Evolutionary conservation across 1,140 invertebrate species (phyloP).

Genomic region (Meloidogyne hapla): DNA sequence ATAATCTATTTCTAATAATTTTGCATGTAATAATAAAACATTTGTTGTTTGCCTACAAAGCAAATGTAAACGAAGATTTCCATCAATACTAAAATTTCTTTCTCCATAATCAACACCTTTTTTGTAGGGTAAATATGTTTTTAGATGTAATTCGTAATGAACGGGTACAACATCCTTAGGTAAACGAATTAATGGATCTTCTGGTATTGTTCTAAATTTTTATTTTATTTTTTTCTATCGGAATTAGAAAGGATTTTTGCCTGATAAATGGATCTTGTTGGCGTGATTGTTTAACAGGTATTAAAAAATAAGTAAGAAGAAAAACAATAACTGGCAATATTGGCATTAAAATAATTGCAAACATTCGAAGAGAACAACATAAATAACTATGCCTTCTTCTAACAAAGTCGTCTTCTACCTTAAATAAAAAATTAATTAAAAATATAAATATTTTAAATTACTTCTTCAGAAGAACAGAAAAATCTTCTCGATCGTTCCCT

Average conservation of each 20-base stretch:
- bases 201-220: neutral
- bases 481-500: neutral
- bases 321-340: slow-evolving; percentile 16
- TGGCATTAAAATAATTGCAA: slow-evolving; percentile 6
- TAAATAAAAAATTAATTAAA: neutral
- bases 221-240: neutral
- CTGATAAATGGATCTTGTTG: neutral
- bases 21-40: slow-evolving; percentile 27
- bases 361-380: slow-evolving; percentile 9
- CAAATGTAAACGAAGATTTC: slow-evolving; percentile 26
- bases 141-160: slow-evolving; percentile 26
- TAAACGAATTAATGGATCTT: slow-evolving; percentile 23
- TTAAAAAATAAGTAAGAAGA: slow-evolving; percentile 8
- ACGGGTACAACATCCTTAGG: slow-evolving; percentile 29
- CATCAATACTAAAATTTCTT: slow-evolving; percentile 28
- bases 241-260: neutral
- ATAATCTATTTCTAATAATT: slow-evolving; percentile 22
- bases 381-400: neutral
- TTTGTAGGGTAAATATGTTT: slow-evolving; percentile 24
- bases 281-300: neutral
- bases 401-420: neutral
- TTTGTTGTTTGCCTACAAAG: slow-evolving; percentile 19
- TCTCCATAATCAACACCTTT: slow-evolving; percentile 7
- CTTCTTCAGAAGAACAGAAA: neutral
- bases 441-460: neutral